Conservation (phyloP, 2,888 invertebrate genomes). For the Diadegma fenestrale region DNA sequence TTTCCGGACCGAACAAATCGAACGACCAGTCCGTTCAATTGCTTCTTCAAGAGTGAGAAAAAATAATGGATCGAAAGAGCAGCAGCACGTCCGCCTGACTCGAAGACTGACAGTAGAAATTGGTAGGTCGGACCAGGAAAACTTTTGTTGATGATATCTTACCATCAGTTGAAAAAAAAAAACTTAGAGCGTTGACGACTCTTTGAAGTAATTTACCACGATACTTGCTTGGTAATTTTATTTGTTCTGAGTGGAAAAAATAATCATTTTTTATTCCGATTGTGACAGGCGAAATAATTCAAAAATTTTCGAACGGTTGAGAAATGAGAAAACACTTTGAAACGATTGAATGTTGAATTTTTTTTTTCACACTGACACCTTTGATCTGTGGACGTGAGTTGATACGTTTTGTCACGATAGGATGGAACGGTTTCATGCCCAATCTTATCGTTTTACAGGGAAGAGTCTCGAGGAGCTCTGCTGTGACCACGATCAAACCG, state of each 20-base stretch:
- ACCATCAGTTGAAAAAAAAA: neutral
- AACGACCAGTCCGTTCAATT: constrained; percentile 25
- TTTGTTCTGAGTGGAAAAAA: neutral
- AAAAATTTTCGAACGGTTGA: neutral
- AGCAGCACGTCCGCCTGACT: neutral
- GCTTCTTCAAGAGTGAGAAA: constrained; percentile 38
- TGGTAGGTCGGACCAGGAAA: neutral
- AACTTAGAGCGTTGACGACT: neutral
- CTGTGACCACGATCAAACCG: neutral
- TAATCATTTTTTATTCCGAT: neutral
- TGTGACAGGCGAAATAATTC: neutral
- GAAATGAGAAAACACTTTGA: neutral
- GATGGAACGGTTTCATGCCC: neutral
- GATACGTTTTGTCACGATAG: neutral
- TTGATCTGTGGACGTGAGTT: neutral
- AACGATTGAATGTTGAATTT: neutral
- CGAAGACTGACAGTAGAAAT: constrained; percentile 26
- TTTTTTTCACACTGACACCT: neutral
- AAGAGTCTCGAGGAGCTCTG: neutral
- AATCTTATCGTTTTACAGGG: neutral
- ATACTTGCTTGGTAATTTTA: no score
- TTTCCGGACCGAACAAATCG: constrained; percentile 48
- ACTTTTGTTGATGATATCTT: constrained; percentile 24
- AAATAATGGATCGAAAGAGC: constrained; percentile 6
- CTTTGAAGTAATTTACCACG: neutral